Evolutionary conservation across 2,888 invertebrate genomes (phyloP).

Genomic region (Pseudococcus jackbeardsleyi): DNA sequence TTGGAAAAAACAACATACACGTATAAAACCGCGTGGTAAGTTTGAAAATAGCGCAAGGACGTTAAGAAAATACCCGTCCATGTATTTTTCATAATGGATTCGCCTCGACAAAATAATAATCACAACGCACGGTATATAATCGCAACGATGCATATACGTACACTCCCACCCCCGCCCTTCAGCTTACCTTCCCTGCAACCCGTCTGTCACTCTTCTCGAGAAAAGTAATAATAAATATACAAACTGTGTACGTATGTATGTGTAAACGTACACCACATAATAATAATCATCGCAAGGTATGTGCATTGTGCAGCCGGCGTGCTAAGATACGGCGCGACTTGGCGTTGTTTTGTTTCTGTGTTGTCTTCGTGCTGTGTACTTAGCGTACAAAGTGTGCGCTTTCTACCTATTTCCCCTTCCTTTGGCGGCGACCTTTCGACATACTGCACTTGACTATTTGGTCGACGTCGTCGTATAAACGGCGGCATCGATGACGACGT

Average conservation of each 20-base stretch:
- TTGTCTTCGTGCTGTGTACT: background rate
- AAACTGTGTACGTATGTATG: background rate
- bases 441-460: slow-evolving; percentile 28
- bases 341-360: background rate
- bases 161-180: background rate
- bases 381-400: background rate
- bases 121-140: background rate
- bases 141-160: slow-evolving; percentile 6
- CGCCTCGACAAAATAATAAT: slow-evolving; percentile 4
- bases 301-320: slow-evolving; percentile 1
- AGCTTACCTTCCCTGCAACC: background rate
- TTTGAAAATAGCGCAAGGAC: slow-evolving; percentile 32
- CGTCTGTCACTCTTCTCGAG: background rate
- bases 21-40: background rate
- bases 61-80: background rate
- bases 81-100: slow-evolving; percentile 28
- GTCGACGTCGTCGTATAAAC: background rate
- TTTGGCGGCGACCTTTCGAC: slow-evolving; percentile 32
- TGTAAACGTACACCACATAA: background rate
- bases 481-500: background rate
- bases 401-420: background rate
- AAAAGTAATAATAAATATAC: slow-evolving; percentile 27
- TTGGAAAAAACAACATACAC: background rate
- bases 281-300: slow-evolving; percentile 5
- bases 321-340: background rate